Conservation (phyloP, 2,113 vertebrate species). For the Alosa alosa region DNA sequence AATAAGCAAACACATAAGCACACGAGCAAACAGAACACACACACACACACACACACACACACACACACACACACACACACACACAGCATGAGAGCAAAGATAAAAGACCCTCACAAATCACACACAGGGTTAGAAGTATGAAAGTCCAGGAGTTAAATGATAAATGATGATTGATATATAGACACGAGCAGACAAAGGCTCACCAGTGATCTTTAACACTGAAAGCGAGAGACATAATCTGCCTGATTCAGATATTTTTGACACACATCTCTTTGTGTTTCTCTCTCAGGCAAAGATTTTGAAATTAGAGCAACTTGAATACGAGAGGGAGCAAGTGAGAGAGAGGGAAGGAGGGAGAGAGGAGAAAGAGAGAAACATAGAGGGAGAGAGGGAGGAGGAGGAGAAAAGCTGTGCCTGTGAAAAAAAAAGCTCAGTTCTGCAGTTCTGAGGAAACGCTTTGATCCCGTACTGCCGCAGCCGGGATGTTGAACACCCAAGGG, state of each 20-base stretch:
- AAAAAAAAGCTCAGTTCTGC: constrained; percentile 15
- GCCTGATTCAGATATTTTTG: not conserved
- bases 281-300: not conserved
- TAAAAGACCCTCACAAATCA: not conserved
- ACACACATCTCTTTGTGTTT: not conserved
- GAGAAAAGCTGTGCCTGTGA: not conserved
- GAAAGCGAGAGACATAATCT: not conserved
- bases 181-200: not conserved
- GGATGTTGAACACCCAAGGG: constrained; percentile 53
- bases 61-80: not conserved
- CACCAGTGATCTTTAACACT: not conserved
- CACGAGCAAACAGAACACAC: not conserved
- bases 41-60: not conserved
- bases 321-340: not conserved
- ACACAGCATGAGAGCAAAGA: not conserved
- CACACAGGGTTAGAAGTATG: not conserved
- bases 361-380: constrained; percentile 33
- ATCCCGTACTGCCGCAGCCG: constrained; percentile 39
- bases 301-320: not conserved
- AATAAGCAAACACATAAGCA: not conserved
- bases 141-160: too few relatives aligned
- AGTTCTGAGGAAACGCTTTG: constrained; percentile 57
- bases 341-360: constrained; percentile 43
- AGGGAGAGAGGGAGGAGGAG: constrained; percentile 47
- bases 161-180: not conserved